These are phyloP conservation scores for Caenorhabditis parvicauda DNA, from an alignment of 2,888 invertebrate species.

Conservation along the genomic window DNA sequence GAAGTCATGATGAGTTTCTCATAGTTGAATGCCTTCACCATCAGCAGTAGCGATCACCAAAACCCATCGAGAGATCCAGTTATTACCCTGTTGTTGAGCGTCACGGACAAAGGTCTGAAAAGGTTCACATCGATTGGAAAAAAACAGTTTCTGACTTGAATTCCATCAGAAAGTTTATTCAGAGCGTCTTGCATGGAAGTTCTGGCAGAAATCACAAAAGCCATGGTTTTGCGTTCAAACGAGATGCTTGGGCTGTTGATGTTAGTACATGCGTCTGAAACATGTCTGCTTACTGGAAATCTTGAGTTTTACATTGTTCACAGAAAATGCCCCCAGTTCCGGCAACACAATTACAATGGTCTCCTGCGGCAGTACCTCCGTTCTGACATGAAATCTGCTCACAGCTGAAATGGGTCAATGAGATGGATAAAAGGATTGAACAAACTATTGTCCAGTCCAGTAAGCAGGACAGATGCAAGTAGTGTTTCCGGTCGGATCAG, in stretches of 20 bases:
- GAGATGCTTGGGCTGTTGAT: conserved; percentile 32
- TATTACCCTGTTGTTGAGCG: conserved; percentile 27
- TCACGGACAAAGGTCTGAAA: conserved; percentile 33
- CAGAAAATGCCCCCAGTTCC: conserved; percentile 50
- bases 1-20: conserved; percentile 4
- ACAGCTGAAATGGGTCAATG: conserved; percentile 23
- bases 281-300: neutral
- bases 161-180: conserved; percentile 18
- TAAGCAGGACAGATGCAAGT: conserved; percentile 47
- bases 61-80: conserved; percentile 46
- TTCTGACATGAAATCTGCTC: conserved; percentile 42
- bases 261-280: conserved; percentile 40
- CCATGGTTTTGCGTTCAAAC: conserved; percentile 35
- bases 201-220: conserved; percentile 45
- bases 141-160: too few species aligned
- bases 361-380: conserved; percentile 37
- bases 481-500: conserved; percentile 35
- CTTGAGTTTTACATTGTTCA: conserved; percentile 32
- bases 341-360: conserved; percentile 39
- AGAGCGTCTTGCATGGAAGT: conserved; percentile 36
- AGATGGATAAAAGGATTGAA: neutral
- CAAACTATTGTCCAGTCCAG: conserved; percentile 40
- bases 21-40: conserved; percentile 9
- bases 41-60: conserved; percentile 35
- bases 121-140: too few species aligned